Percentiles rank a stretch among this genome's conserved stretches.
Conservation (phyloP, 2,888 invertebrate genomes). For the Drosophila kanekoi region DNA sequence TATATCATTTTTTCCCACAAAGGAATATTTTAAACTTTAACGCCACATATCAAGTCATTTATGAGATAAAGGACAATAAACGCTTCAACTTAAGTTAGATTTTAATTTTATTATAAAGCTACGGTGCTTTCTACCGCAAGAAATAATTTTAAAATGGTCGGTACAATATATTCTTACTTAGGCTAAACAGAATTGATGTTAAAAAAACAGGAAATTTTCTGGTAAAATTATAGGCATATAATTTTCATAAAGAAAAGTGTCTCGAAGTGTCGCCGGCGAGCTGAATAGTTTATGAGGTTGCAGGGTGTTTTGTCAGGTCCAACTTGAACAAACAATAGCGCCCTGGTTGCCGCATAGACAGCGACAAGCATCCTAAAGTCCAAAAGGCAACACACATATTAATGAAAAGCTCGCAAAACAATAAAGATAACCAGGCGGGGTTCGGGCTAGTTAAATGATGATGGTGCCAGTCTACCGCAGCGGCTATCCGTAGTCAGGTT, state of each 20-base stretch:
- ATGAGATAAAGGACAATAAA: slow-evolving; percentile 38
- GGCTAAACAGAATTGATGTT: not conserved
- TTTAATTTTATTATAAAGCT: slow-evolving; percentile 3
- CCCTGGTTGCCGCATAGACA: slow-evolving; percentile 36
- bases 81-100: slow-evolving; percentile 50
- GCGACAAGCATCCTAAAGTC: slow-evolving; percentile 56
- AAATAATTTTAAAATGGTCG: not conserved
- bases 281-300: too few relatives aligned
- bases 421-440: slow-evolving; percentile 28
- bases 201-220: slow-evolving; percentile 1
- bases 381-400: slow-evolving; percentile 41
- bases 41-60: slow-evolving; percentile 31
- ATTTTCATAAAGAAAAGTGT: too few relatives aligned
- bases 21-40: not conserved
- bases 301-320: slow-evolving; percentile 44
- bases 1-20: too few relatives aligned
- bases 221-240: slow-evolving; percentile 17
- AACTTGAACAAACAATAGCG: slow-evolving; percentile 47
- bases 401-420: slow-evolving; percentile 53
- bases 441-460: slow-evolving; percentile 35
- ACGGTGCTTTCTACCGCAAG: too few relatives aligned
- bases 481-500: slow-evolving; percentile 1
- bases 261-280: too few relatives aligned
- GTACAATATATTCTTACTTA: not conserved
- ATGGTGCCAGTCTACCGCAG: slow-evolving; percentile 48